A percentile compares a stretch with the other conserved stretches of the same genome.
Conservation (phyloP, 2,113 vertebrate genomes). For the Philantomba maxwellii region DNA sequence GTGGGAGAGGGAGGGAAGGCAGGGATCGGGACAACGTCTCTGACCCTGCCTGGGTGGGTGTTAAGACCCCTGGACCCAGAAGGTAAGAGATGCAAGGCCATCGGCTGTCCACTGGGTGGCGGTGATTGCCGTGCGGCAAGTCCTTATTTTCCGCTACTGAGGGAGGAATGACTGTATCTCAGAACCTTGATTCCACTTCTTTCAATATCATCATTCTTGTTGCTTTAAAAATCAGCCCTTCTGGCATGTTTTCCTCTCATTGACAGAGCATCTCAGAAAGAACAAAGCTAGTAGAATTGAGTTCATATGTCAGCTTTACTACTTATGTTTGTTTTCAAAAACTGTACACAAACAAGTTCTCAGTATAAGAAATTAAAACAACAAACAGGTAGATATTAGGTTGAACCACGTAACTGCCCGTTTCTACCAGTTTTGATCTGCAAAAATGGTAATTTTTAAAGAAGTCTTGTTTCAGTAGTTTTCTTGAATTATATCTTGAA, state of each 20-base stretch:
- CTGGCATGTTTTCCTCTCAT: neutral
- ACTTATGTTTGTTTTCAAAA: neutral
- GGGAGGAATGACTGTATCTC: neutral
- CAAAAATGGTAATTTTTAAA: neutral
- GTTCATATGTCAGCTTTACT: neutral
- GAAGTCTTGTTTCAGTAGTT: neutral
- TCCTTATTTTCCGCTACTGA: neutral
- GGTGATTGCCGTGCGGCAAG: neutral
- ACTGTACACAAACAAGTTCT: neutral
- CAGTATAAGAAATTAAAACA: neutral
- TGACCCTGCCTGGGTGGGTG: neutral
- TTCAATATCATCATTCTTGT: neutral
- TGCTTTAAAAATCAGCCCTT: neutral
- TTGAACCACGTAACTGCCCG: neutral
- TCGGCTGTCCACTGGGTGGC: neutral
- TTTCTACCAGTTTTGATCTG: neutral
- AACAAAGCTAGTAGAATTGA: neutral
- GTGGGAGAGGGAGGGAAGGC: neutral
- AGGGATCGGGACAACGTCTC: neutral
- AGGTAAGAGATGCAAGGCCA: neutral
- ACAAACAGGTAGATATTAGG: neutral
- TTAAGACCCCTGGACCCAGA: neutral
- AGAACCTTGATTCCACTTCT: neutral
- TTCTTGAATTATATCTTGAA: neutral
- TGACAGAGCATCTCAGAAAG: neutral